Base-by-base conservation (phyloP, 2,888 invertebrate genomes). In the Lochmaea crataegi region DNA sequence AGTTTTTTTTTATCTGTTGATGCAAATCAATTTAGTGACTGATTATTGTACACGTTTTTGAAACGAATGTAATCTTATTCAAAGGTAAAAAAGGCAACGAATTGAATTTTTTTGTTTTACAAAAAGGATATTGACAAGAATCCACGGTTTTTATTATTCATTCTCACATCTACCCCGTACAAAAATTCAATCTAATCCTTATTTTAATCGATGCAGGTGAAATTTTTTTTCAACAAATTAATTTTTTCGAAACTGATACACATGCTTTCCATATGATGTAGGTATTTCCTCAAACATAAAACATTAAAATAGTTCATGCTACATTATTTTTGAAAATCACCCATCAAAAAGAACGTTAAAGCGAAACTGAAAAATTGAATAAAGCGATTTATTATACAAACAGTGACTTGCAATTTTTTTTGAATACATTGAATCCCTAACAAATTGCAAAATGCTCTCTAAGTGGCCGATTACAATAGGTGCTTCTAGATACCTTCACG, bases 241-340 rank as follows among this genome's bases (percentile, higher is more conserved):
- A 73, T 68, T 73, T 69, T 68, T 56, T 60, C 4, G 16, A n/a
- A 60, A 68, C 45, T 68, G 57, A 51, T 68, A 65, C 16, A 32
- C 16, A 32, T 45, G 32, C 48, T 53, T 53, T 53, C 10, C 56
- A 65, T 68, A 48, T 60, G 51, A 48, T 65, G 57, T 57, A 64
- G 48, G 60, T 65, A 72, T 72, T 72, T 74, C 68, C 69, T 67
- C 61, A 74, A 72, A 74, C 70, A 64, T 65, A 67, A 45, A 73
- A 74, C 68, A 76, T 77, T 68, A 72, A 75, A 77, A 73, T 71
- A 72, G 77, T 77, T 75, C 71, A 77, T 74, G 77, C 68, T 64
- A 41, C 41, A 74, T 77, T 77, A 77, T 66, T 68, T 77, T 74
- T 63, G 57, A 65, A 63, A 74, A 72, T 63, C 73, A 64, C 72